phyloP scores from a whole-genome alignment of 1,140 invertebrate species.

The Marisa cornuarietis region DNA sequence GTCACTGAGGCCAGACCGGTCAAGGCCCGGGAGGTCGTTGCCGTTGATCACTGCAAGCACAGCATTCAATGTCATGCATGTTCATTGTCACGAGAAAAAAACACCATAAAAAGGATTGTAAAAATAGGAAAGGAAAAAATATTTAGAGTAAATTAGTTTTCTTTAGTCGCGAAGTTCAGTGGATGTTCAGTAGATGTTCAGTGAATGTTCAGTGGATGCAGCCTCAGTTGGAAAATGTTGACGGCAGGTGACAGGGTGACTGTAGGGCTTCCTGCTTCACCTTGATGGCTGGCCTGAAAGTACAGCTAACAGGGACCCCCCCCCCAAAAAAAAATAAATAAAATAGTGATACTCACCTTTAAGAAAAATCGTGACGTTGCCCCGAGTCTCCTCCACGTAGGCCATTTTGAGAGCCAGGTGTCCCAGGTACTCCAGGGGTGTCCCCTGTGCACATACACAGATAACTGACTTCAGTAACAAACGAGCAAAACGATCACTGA shows the following conservation, averaged over 20 bases:
- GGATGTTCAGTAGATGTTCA: too few relatives aligned
- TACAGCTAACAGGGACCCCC: constrained; percentile 35
- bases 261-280: too few relatives aligned
- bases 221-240: neutral
- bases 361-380: constrained; percentile 51
- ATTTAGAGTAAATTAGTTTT: neutral
- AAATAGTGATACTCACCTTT: constrained; percentile 41
- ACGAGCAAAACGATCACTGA: too few relatives aligned
- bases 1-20: constrained; percentile 75
- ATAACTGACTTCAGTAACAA: neutral
- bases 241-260: neutral
- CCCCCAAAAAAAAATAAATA: too few relatives aligned
- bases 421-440: constrained; percentile 53
- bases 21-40: constrained; percentile 74
- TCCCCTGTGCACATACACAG: constrained; percentile 20
- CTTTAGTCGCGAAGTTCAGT: neutral
- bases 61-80: neutral
- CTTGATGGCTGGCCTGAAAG: neutral
- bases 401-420: constrained; percentile 54
- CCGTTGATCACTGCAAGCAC: constrained; percentile 78
- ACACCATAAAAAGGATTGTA: neutral
- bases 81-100: neutral
- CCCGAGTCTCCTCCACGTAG: constrained; percentile 56
- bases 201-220: neutral
- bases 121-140: neutral